Conservation (phyloP, 2,113 vertebrate species). For the Passer montanus region DNA sequence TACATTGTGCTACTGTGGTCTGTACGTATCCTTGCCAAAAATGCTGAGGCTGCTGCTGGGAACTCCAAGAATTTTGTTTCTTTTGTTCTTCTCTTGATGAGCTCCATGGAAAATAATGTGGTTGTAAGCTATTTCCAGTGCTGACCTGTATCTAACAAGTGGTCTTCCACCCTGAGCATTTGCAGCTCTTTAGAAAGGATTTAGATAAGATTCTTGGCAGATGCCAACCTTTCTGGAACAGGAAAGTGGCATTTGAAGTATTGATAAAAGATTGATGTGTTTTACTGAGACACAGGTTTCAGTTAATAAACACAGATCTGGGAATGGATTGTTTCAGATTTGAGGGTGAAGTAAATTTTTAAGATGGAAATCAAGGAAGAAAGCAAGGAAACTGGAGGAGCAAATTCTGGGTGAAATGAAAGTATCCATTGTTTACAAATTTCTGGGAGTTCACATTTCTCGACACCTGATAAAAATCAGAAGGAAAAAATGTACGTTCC, state of each 20-base stretch:
- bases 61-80: not conserved
- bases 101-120: not conserved
- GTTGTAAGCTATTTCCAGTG: not conserved
- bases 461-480: not conserved
- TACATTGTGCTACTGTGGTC: not conserved
- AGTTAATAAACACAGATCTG: not conserved
- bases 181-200: not conserved
- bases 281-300: not conserved
- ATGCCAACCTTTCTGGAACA: not conserved
- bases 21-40: not conserved
- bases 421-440: not conserved
- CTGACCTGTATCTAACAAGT: not conserved
- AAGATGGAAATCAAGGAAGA: not conserved
- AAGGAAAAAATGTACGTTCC: not conserved
- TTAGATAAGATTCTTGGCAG: not conserved
- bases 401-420: not conserved
- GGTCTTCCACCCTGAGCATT: not conserved
- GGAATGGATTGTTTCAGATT: not conserved
- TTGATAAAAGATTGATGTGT: not conserved
- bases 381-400: not conserved
- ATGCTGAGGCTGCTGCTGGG: not conserved
- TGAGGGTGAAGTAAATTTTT: not conserved
- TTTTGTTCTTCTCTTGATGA: constrained; percentile 4
- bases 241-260: not conserved
- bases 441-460: not conserved